phyloP scores from a whole-genome alignment of 2,113 vertebrate genomes.

The Pterocles burchelli region DNA sequence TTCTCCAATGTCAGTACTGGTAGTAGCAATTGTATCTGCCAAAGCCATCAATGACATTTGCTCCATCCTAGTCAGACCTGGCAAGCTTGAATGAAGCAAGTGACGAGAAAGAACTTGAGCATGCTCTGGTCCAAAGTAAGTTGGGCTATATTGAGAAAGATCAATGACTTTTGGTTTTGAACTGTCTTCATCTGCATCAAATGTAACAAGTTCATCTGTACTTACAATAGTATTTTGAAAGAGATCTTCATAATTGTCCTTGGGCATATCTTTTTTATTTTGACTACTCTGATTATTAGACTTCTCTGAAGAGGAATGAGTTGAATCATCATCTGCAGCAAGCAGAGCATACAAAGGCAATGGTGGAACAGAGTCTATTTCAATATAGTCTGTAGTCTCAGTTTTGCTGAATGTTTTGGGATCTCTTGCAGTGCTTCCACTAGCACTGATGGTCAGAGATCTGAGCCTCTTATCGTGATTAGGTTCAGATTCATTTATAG shows the following conservation, averaged over 20 bases:
- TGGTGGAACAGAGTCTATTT: constrained; percentile 95
- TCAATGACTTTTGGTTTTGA: constrained; percentile 86
- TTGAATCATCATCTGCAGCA: constrained; percentile 89
- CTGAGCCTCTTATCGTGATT: constrained; percentile 85
- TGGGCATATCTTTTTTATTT: constrained; percentile 78
- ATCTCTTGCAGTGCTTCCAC: constrained; percentile 91
- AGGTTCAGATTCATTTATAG: constrained; percentile 80
- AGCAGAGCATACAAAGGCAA: constrained; percentile 93
- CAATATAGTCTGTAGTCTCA: constrained; percentile 89
- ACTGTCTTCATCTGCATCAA: constrained; percentile 82
- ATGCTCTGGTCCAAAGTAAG: constrained; percentile 94
- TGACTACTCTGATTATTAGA: constrained; percentile 72
- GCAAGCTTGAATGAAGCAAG: constrained; percentile 93
- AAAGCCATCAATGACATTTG: constrained; percentile 98
- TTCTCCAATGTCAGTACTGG: constrained; percentile 93
- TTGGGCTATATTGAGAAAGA: constrained; percentile 91
- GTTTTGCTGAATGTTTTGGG: constrained; percentile 86
- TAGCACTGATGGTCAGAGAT: constrained; percentile 92
- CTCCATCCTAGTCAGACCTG: constrained; percentile 93
- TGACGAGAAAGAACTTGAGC: constrained; percentile 93
- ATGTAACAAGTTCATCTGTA: constrained; percentile 75
- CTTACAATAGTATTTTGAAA: constrained; percentile 78
- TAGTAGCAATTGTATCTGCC: constrained; percentile 94
- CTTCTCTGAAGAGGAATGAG: constrained; percentile 78
- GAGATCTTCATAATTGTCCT: constrained; percentile 89